A percentile compares a stretch with the other conserved stretches of the same genome.
These are phyloP conservation scores for Orchesella flavescens DNA, from an alignment of 2,888 invertebrate genomes.

Conservation along the genomic window DNA sequence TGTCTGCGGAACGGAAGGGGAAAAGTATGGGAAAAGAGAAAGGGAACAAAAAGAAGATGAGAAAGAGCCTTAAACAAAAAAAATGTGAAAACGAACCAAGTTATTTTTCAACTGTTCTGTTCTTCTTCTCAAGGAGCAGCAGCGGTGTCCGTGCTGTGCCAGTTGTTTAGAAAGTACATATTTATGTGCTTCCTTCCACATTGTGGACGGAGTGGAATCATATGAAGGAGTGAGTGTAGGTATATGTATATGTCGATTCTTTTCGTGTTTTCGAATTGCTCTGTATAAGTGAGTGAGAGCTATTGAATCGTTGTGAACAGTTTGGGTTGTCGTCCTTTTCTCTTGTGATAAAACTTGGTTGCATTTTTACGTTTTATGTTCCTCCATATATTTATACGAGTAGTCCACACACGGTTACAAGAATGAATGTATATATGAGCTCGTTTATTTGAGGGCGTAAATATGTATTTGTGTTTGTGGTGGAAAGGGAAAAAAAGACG, in stretches of 20 bases:
- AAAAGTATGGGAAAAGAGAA: slow-evolving; percentile 8
- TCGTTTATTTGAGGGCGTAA: slow-evolving; percentile 33
- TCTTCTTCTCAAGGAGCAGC: background rate
- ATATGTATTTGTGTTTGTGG: background rate
- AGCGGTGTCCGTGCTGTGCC: background rate
- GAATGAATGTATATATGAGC: background rate
- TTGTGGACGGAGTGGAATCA: background rate
- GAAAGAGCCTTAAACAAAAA: slow-evolving; percentile 16
- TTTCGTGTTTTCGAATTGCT: slow-evolving; percentile 15
- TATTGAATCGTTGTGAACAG: slow-evolving; percentile 22
- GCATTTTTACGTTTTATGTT: slow-evolving; percentile 20
- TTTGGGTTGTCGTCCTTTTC: slow-evolving; percentile 39
- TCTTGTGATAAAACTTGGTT: slow-evolving; percentile 32
- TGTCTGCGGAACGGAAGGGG: slow-evolving; percentile 7
- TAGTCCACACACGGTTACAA: background rate
- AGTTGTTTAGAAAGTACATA: slow-evolving; percentile 22
- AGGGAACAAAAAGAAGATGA: background rate
- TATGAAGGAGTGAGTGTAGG: background rate
- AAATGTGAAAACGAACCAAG: slow-evolving; percentile 38
- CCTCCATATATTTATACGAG: slow-evolving; percentile 4
- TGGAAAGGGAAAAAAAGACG: background rate
- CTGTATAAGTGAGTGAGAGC: slow-evolving; percentile 12
- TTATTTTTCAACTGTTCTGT: slow-evolving; percentile 32
- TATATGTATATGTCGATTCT: slow-evolving; percentile 23
- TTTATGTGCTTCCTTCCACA: background rate